Evolutionary conservation across 2,888 invertebrate species (phyloP).

Genomic region (Himalopsyche kuldschensis): DNA sequence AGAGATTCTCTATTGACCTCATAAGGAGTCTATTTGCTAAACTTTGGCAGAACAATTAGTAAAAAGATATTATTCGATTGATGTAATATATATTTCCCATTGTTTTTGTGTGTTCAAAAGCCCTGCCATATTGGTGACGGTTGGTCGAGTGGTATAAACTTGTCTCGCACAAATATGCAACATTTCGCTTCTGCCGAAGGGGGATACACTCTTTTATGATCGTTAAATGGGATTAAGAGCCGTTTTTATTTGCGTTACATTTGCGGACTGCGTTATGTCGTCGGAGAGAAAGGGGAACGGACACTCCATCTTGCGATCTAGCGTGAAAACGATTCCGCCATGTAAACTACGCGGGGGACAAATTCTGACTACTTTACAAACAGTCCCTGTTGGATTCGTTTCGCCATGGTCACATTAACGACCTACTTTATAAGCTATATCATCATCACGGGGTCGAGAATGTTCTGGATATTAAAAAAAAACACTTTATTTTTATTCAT

Average conservation of each 20-base stretch:
- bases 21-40: too few species aligned
- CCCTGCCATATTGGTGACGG: not conserved
- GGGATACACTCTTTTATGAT: conserved; percentile 35
- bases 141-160: not conserved
- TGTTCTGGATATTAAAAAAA: not conserved
- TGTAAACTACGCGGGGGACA: not conserved
- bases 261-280: conserved; percentile 15
- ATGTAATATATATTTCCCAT: not conserved
- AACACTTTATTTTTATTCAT: not conserved
- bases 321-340: conserved; percentile 38
- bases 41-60: too few species aligned
- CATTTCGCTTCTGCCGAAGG: not conserved
- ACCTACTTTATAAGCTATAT: not conserved
- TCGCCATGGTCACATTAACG: not conserved
- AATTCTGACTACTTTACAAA: not conserved
- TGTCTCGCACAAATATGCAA: not conserved
- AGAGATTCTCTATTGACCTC: too few species aligned
- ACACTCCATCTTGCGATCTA: conserved; percentile 33
- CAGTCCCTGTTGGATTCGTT: not conserved
- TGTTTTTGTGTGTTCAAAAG: not conserved
- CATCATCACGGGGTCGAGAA: not conserved
- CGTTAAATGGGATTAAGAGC: conserved; percentile 39
- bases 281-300: conserved; percentile 3
- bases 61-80: too few species aligned
- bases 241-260: conserved; percentile 39